Evolutionary conservation across 2,797 vertebrate genomes (phyloP).

Genomic region (Helicolenus hilgendorfi): DNA sequence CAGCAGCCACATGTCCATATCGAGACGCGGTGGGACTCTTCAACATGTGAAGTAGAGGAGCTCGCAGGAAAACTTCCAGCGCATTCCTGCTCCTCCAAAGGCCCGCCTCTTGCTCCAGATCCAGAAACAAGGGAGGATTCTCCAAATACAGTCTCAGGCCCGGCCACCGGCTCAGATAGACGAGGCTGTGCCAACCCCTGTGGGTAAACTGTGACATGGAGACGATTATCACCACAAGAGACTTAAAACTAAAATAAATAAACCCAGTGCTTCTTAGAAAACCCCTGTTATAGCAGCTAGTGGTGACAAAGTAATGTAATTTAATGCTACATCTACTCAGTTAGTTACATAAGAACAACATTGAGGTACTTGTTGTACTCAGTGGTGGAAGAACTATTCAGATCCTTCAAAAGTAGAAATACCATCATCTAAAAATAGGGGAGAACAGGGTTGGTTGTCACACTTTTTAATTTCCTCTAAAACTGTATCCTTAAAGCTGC

Average conservation of each 20-base stretch:
- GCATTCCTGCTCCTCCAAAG: constrained; percentile 85
- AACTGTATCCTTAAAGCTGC: no score
- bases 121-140: constrained; percentile 86
- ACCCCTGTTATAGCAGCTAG: not conserved
- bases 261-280: not conserved
- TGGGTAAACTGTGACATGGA: constrained; percentile 33
- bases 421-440: not conserved
- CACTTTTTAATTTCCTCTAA: no score
- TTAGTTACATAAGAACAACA: not conserved
- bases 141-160: constrained; percentile 61
- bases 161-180: not conserved
- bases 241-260: not conserved
- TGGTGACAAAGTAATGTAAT: no score
- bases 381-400: not conserved
- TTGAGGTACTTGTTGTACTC: not conserved
- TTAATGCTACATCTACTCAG: not conserved
- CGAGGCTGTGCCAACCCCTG: constrained; percentile 23
- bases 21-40: constrained; percentile 65
- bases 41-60: constrained; percentile 72
- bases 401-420: not conserved
- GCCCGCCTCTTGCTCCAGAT: constrained; percentile 87
- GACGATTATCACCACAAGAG: not conserved
- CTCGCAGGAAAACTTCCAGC: constrained; percentile 81
- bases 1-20: constrained; percentile 88
- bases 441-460: no score